A percentile compares a stretch with the other conserved stretches of the same genome.
These are phyloP conservation scores for Zoanthus sansibaricus DNA, from an alignment of 92 coral and sea anemone species.

Conservation along the genomic window DNA sequence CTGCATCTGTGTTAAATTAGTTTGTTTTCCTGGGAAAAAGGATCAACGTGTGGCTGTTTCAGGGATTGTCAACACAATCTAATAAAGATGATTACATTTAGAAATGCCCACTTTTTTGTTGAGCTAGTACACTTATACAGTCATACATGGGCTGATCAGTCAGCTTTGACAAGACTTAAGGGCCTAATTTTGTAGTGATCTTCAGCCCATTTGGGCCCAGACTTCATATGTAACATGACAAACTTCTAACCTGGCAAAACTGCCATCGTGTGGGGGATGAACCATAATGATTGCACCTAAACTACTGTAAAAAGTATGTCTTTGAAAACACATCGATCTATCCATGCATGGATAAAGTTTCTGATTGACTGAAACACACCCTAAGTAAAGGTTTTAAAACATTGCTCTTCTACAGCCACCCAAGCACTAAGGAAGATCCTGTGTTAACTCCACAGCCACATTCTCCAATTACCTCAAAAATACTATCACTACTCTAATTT, in stretches of 20 bases:
- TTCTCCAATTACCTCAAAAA: background rate
- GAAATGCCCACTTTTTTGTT: background rate
- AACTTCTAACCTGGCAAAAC: background rate
- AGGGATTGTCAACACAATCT: background rate
- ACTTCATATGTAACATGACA: background rate
- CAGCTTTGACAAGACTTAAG: background rate
- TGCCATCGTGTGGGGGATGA: background rate
- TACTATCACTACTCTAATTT: background rate
- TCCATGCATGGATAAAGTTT: background rate
- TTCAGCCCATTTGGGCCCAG: background rate
- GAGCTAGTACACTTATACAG: background rate
- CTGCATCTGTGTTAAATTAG: background rate
- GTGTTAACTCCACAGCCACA: background rate
- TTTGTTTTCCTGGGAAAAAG: background rate
- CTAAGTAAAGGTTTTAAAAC: background rate
- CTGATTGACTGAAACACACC: background rate
- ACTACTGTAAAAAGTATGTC: background rate
- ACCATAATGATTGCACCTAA: background rate
- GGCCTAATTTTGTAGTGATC: background rate
- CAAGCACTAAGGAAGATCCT: background rate
- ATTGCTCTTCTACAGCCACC: background rate
- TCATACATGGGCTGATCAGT: background rate
- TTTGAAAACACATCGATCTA: background rate
- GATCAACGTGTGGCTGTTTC: background rate
- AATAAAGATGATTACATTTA: background rate